These are phyloP conservation scores for Hycleus cichorii DNA, from an alignment of 1,140 invertebrate species.

Conservation along the genomic window DNA sequence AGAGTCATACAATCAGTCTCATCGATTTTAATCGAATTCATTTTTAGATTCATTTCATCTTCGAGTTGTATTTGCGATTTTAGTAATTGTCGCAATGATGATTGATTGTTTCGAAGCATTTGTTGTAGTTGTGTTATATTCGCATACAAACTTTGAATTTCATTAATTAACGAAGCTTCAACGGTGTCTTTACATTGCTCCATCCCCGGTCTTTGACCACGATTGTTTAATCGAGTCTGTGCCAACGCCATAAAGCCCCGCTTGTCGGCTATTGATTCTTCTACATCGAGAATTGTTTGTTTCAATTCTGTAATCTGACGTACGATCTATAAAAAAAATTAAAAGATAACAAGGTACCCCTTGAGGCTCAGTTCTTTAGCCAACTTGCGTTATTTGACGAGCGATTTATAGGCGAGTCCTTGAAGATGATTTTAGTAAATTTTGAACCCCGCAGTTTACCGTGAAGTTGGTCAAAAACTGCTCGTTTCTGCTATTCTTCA, in stretches of 20 bases:
- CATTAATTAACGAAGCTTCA: conserved; percentile 59
- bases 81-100: conserved; percentile 68
- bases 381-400: no score
- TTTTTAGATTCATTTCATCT: conserved; percentile 86
- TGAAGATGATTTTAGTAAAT: conserved; percentile 61
- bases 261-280: conserved; percentile 75
- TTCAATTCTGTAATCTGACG: conserved; percentile 61
- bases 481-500: no score
- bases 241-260: conserved; percentile 73
- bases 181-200: conserved; percentile 74
- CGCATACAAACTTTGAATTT: conserved; percentile 60
- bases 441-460: conserved; percentile 40
- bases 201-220: conserved; percentile 65
- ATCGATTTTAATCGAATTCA: conserved; percentile 84
- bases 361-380: no score
- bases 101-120: conserved; percentile 59
- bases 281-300: conserved; percentile 63
- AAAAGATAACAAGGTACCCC: no score
- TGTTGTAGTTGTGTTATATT: conserved; percentile 58
- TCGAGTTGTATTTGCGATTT: conserved; percentile 82
- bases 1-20: conserved; percentile 81
- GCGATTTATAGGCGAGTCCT: no score
- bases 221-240: conserved; percentile 72
- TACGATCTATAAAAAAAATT: conserved; percentile 25
- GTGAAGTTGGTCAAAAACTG: conserved; percentile 57